Percentiles rank a stretch among this genome's conserved stretches.
Evolutionary conservation across 2,888 invertebrate species (phyloP).

Genomic region (Polydrusus pterygomalis): DNA sequence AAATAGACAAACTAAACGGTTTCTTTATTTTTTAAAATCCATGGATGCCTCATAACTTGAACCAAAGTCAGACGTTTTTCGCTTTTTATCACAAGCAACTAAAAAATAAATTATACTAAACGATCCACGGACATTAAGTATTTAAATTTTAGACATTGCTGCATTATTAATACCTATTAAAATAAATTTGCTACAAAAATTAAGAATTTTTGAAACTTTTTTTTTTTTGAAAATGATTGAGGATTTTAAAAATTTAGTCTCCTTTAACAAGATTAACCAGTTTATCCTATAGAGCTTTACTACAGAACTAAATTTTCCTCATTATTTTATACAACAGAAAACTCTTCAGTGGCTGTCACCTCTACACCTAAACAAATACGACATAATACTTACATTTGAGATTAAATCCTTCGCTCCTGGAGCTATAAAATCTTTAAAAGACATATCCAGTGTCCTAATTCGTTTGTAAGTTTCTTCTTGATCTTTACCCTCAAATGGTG

Average conservation of each 20-base stretch:
- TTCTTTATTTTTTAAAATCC: slow-evolving; percentile 76
- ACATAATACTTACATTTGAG: slow-evolving; percentile 74
- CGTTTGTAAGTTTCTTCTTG: slow-evolving; percentile 86
- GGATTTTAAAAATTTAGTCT: too few relatives aligned
- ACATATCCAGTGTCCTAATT: slow-evolving; percentile 78
- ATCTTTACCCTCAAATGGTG: slow-evolving; percentile 89
- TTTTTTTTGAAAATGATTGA: too few relatives aligned
- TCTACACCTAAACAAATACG: too few relatives aligned
- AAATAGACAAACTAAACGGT: background rate
- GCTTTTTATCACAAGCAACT: slow-evolving; percentile 84
- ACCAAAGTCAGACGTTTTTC: slow-evolving; percentile 82
- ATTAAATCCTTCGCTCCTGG: slow-evolving; percentile 87
- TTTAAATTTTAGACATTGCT: too few relatives aligned
- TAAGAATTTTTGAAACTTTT: too few relatives aligned
- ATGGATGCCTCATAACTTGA: slow-evolving; percentile 86
- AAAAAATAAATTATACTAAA: slow-evolving; percentile 17
- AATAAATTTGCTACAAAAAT: too few relatives aligned
- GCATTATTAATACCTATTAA: too few relatives aligned
- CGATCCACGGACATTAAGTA: too few relatives aligned
- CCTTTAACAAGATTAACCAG: too few relatives aligned
- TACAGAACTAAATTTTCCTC: background rate
- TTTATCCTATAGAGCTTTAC: background rate
- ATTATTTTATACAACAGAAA: too few relatives aligned
- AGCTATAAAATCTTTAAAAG: slow-evolving; percentile 82
- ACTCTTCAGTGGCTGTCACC: too few relatives aligned